Conservation (phyloP, 2,113 vertebrate genomes). For the Cettia cetti region DNA sequence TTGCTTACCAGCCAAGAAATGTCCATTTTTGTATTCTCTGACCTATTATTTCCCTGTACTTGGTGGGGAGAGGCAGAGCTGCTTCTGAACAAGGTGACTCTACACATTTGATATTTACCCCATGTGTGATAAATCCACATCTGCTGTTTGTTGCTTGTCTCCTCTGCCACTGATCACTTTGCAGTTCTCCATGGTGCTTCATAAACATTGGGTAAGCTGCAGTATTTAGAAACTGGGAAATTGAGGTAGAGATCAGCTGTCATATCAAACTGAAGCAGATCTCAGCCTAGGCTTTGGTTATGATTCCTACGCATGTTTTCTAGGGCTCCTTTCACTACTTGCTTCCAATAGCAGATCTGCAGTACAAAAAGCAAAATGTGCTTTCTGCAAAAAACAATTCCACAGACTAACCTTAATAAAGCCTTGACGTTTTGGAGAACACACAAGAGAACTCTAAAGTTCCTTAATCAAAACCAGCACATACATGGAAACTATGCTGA, state of each 20-base stretch:
- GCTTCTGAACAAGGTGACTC: neutral
- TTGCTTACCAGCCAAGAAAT: neutral
- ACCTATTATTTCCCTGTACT: neutral
- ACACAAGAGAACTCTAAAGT: constrained; percentile 41
- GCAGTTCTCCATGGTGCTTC: neutral
- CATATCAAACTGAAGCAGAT: neutral
- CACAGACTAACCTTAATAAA: constrained; percentile 29
- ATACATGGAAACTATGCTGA: constrained; percentile 52
- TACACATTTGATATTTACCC: too few species aligned
- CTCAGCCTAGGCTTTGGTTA: neutral
- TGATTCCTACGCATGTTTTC: neutral
- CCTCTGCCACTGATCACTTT: neutral
- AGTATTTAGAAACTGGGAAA: neutral
- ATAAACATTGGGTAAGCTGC: neutral
- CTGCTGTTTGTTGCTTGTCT: neutral
- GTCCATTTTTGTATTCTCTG: neutral
- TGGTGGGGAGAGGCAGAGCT: neutral
- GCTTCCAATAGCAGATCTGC: neutral
- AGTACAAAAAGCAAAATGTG: neutral
- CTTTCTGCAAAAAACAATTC: neutral
- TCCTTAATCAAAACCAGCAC: constrained; percentile 63
- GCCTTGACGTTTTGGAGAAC: constrained; percentile 17
- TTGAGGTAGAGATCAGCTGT: neutral
- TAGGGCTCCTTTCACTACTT: neutral
- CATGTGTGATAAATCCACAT: neutral